Evolutionary conservation across 2,113 vertebrate species (phyloP).

Genomic region (Coregonus clupeaformis): DNA sequence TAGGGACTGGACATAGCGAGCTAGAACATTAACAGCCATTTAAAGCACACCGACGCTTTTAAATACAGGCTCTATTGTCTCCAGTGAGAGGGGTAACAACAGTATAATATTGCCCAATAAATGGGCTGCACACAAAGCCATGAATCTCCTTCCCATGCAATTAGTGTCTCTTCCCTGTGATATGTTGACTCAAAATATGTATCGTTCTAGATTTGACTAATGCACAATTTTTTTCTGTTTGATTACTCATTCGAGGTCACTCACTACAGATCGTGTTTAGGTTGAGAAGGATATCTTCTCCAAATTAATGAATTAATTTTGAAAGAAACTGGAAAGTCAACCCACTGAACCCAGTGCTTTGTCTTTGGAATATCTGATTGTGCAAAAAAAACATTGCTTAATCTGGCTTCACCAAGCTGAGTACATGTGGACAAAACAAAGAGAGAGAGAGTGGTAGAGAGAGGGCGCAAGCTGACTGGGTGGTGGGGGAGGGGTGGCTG

Average conservation of each 20-base stretch:
- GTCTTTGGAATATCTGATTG: slow-evolving; percentile 11
- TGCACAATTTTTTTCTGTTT: neutral
- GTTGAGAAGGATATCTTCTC: too few relatives aligned
- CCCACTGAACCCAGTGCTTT: neutral
- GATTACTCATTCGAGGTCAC: too few relatives aligned
- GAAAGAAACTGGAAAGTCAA: too few relatives aligned
- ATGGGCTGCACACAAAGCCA: neutral
- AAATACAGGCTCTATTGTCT: slow-evolving; percentile 41
- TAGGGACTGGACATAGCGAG: slow-evolving; percentile 49
- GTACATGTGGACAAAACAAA: neutral
- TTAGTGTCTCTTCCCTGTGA: neutral
- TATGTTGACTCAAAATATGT: neutral
- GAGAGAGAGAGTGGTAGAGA: neutral
- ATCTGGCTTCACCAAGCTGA: slow-evolving; percentile 43
- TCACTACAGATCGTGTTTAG: too few relatives aligned
- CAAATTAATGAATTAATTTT: too few relatives aligned
- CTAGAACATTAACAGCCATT: slow-evolving; percentile 60
- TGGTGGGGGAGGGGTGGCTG: neutral
- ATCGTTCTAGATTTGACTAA: neutral
- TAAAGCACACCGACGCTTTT: slow-evolving; percentile 34
- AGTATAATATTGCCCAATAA: slow-evolving; percentile 35
- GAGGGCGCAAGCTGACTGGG: neutral
- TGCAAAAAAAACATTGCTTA: slow-evolving; percentile 20
- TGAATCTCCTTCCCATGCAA: slow-evolving; percentile 9
- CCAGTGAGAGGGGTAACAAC: slow-evolving; percentile 43